Evolutionary conservation across 2,888 invertebrate species (phyloP).

Genomic region (Mactromeris polynyma): DNA sequence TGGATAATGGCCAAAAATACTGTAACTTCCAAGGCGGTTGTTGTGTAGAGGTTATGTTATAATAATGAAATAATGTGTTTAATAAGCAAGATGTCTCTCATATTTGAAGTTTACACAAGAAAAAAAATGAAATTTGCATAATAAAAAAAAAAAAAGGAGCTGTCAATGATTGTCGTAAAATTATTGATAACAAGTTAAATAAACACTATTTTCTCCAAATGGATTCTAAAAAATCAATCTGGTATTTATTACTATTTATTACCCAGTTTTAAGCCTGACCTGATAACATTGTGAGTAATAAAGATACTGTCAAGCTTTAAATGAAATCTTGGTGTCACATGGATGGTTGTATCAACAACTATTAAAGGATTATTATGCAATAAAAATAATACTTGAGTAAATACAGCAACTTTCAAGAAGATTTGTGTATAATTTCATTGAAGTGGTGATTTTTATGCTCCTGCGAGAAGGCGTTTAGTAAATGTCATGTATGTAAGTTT

Average conservation of each 20-base stretch:
- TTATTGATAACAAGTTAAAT: neutral
- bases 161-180: neutral
- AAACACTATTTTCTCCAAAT: neutral
- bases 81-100: neutral
- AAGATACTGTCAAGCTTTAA: neutral
- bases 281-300: neutral
- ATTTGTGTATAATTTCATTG: neutral
- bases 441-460: neutral
- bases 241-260: neutral
- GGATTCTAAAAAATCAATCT: neutral
- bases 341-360: neutral
- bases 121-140: neutral
- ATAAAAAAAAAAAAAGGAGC: neutral
- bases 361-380: neutral
- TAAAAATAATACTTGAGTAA: constrained; percentile 34
- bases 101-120: neutral
- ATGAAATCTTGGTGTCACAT: constrained; percentile 8
- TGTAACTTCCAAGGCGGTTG: no score
- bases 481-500: no score
- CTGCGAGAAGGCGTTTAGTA: no score
- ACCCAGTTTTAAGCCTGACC: neutral
- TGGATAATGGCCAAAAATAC: no score
- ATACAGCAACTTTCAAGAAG: neutral
- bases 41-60: no score
- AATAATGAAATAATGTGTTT: neutral